Percentiles rank a stretch among this genome's conserved stretches.
phyloP scores from a whole-genome alignment of 2,888 invertebrate species.

The Nezara viridula region DNA sequence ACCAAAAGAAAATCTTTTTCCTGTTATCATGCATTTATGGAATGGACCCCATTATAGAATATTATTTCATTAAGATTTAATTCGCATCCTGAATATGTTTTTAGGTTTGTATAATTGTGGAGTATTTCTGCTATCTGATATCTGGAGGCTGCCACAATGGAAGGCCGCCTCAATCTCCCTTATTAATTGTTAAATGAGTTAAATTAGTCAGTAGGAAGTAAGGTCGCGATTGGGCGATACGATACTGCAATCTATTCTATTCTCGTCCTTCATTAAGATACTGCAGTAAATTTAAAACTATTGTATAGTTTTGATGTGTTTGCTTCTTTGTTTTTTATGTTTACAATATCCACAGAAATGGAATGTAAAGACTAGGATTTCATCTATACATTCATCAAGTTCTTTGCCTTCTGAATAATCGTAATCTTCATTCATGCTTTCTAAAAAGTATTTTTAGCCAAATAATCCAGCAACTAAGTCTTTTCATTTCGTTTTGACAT shows the following conservation, averaged over 20 bases:
- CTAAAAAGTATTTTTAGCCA: no score
- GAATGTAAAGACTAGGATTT: no score
- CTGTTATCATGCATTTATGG: not conserved
- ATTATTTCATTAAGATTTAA: slow-evolving; percentile 40
- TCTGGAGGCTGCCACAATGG: not conserved
- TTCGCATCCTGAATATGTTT: not conserved
- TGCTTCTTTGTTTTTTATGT: no score
- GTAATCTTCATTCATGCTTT: no score
- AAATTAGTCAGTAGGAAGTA: not conserved
- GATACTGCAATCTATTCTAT: not conserved
- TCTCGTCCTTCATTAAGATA: not conserved
- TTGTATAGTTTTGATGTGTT: no score
- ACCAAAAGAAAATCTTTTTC: not conserved
- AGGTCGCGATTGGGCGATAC: not conserved
- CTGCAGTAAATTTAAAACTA: no score
- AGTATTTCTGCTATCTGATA: not conserved
- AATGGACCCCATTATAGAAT: not conserved
- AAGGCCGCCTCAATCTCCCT: not conserved
- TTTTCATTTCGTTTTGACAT: no score
- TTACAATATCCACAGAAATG: no score
- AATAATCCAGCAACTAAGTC: no score
- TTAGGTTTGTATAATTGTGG: not conserved
- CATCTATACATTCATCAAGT: no score
- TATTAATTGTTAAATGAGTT: slow-evolving; percentile 20
- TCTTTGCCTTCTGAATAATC: no score